A percentile compares a stretch with the other conserved stretches of the same genome.
Conservation (phyloP, 2,113 vertebrate species). For the Oenanthe oenanthe region DNA sequence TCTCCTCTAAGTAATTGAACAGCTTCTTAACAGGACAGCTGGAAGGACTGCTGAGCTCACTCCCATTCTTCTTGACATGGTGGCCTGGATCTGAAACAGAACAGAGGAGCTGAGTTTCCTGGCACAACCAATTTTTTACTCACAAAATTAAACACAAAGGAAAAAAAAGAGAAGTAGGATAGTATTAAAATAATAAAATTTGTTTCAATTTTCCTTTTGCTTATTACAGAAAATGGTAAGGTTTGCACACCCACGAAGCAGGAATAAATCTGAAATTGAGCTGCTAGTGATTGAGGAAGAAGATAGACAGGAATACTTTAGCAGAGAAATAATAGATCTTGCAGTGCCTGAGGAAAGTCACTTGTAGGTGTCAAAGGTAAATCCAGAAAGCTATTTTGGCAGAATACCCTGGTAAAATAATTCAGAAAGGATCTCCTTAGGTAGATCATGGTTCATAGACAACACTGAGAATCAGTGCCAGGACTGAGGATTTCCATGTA, state of each 20-base stretch:
- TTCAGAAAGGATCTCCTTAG: neutral
- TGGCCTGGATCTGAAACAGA: slow-evolving; percentile 18
- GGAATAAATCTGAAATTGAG: neutral
- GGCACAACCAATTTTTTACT: neutral
- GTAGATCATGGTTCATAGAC: neutral
- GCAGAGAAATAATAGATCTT: neutral
- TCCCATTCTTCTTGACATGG: neutral
- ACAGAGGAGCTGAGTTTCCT: neutral
- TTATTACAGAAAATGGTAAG: neutral
- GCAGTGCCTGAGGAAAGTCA: neutral
- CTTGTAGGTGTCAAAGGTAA: neutral
- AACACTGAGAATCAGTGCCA: neutral
- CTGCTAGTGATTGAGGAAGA: neutral
- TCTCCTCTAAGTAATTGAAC: slow-evolving; percentile 55
- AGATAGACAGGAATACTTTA: neutral
- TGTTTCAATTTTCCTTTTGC: neutral
- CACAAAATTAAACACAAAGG: neutral
- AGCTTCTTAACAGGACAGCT: slow-evolving; percentile 55
- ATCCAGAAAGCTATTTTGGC: neutral
- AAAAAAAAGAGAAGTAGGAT: neutral
- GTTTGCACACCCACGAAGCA: neutral
- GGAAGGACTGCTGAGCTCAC: slow-evolving; percentile 30
- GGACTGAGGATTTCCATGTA: neutral
- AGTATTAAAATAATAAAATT: neutral
- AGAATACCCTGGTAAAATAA: neutral